Conservation (phyloP, 2,797 vertebrate genomes). For the Eulemur albifrons region DNA sequence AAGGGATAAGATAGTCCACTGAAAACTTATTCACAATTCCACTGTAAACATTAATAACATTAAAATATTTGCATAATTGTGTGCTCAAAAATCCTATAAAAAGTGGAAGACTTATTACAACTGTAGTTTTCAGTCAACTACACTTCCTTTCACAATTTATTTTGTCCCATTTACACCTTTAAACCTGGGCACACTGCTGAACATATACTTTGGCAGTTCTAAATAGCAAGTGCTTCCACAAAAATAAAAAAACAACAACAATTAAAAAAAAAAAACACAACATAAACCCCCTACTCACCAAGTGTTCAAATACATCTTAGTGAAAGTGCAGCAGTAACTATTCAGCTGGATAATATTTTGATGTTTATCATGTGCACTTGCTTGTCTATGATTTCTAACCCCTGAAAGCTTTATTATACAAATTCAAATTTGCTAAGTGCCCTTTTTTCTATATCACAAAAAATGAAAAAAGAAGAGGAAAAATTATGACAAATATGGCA, state of each 20-base stretch:
- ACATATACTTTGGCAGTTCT: slow-evolving; percentile 94
- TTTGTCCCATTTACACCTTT: slow-evolving; percentile 93
- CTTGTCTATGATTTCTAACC: slow-evolving; percentile 82
- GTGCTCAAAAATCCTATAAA: slow-evolving; percentile 93
- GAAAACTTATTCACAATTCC: slow-evolving; percentile 95
- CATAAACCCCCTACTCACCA: slow-evolving; percentile 79
- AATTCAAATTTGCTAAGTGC: slow-evolving; percentile 85
- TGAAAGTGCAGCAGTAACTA: slow-evolving; percentile 84
- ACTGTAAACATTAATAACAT: slow-evolving; percentile 95
- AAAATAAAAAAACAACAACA: slow-evolving; percentile 61
- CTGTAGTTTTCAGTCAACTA: slow-evolving; percentile 95
- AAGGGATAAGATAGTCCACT: slow-evolving; percentile 94
- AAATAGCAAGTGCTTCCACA: slow-evolving; percentile 90
- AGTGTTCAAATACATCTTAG: slow-evolving; percentile 79
- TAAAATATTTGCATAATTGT: slow-evolving; percentile 95
- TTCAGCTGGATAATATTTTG: slow-evolving; percentile 75
- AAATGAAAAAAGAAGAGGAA: slow-evolving; percentile 55
- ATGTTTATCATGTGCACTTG: slow-evolving; percentile 82
- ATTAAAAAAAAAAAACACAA: slow-evolving; percentile 66
- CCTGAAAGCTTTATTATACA: slow-evolving; percentile 85
- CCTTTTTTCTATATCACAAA: slow-evolving; percentile 84
- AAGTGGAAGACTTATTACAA: slow-evolving; percentile 93
- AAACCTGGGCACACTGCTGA: slow-evolving; percentile 93
- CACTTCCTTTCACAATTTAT: slow-evolving; percentile 93
- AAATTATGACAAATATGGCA: slow-evolving; percentile 83